Evolutionary conservation across 2,888 invertebrate species (phyloP), one percentile per base, ranked within the genome.

Genomic region (Ochropleura plecta): DNA sequence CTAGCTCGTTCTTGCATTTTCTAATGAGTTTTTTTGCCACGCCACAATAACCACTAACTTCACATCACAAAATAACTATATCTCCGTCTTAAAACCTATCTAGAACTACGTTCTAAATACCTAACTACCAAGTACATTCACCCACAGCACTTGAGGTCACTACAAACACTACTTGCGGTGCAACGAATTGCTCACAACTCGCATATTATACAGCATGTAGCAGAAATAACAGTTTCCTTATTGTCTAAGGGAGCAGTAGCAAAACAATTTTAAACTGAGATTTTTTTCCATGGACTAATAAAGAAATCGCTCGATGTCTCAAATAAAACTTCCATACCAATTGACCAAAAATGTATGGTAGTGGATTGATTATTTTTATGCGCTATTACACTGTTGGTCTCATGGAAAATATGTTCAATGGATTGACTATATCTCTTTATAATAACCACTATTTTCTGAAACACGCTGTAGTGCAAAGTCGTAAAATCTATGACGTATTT

Each of bases 401-500:
- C 14, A 30, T 20, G 5, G 16, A 16, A 14, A 57, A 16, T 7
- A 30, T 4, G 30, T 14, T 30, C 57, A 16, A 8, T 16, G 7
- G 57, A 57, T 30, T 12, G 7, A 20, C 14, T 20, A 0, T 18
- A 40, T 1, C 9, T 2, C 40, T 9, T 10, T 42, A 60, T 44
- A 44, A 12, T 5, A 42, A 60, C 10, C 3, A 3, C 0, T 6
- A 14, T 10, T 7, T 62, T 59, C 8, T 62, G 62, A 1, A 0
- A 62, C 62, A 62, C 8, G 14, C 44, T 62, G 62, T 62, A 77
- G 20, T 73, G 69, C 20, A 9, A 20, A 60, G 51, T 71, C 78
- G 66, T 81, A 78, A 81, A 82, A 63, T 42, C 57, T 53, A 74
- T 81, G 78, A 81, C 81, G 81, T 74, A 65, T 73, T 67, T 69